phyloP scores from a whole-genome alignment of 2,113 vertebrate species.

The Psammodynastes pulverulentus region DNA sequence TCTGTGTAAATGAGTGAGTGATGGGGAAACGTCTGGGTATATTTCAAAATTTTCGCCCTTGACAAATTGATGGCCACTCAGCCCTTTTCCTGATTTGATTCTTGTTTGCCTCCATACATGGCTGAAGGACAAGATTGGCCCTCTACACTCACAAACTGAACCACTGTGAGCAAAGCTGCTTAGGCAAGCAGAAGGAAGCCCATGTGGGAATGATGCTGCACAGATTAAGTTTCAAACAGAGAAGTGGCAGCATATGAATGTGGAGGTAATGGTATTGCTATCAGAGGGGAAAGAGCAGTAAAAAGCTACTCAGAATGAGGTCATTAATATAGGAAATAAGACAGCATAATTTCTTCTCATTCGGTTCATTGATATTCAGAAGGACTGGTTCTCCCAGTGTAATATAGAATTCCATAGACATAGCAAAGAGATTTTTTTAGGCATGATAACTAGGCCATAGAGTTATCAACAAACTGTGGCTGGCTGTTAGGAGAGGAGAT shows the following conservation, averaged over 20 bases:
- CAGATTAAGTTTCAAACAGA: slow-evolving; percentile 10
- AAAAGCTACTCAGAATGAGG: neutral
- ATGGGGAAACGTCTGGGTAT: neutral
- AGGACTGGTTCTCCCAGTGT: neutral
- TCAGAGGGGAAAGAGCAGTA: neutral
- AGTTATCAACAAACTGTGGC: neutral
- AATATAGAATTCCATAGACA: neutral
- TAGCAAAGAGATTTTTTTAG: neutral
- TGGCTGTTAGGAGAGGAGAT: neutral
- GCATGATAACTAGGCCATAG: too few relatives aligned
- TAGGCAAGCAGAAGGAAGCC: neutral
- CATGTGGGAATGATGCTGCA: slow-evolving; percentile 4
- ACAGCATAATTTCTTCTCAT: neutral
- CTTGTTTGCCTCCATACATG: neutral
- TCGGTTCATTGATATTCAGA: neutral
- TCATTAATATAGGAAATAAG: neutral
- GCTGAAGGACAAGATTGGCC: neutral
- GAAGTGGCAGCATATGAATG: neutral
- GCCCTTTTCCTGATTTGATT: neutral
- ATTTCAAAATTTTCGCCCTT: neutral
- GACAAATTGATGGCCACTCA: neutral
- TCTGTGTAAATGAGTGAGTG: neutral
- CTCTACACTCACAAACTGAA: neutral
- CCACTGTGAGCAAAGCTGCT: neutral
- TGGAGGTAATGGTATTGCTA: neutral